Evolutionary conservation across 1,140 invertebrate species (phyloP).

Genomic region (Rhyacophila brunnea): DNA sequence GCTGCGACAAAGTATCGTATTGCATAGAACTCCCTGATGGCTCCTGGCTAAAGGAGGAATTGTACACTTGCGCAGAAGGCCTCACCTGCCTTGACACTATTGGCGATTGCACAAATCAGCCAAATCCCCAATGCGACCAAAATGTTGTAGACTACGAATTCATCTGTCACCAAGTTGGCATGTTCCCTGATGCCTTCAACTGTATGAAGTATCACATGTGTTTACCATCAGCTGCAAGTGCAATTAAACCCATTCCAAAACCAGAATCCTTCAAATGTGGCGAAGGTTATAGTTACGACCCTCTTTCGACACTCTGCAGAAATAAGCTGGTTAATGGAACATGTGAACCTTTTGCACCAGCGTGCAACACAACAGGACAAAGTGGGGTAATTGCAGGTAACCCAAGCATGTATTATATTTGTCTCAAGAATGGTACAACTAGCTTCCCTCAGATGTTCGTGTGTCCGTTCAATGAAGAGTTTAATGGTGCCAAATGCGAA

Average conservation of each 20-base stretch:
- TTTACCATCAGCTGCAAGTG: constrained; percentile 27
- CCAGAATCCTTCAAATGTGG: constrained; percentile 1
- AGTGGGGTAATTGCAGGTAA: background rate
- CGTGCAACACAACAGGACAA: constrained; percentile 1
- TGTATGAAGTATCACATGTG: constrained; percentile 49
- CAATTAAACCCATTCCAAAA: background rate
- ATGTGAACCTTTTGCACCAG: background rate
- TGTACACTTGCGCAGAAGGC: constrained; percentile 2
- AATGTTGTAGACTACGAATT: constrained; percentile 11
- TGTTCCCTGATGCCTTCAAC: constrained; percentile 47
- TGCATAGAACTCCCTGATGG: constrained; percentile 9
- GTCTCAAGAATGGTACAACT: background rate
- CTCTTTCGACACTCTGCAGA: constrained; percentile 5
- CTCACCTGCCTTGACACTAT: constrained; percentile 4
- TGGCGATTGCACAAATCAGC: constrained; percentile 4
- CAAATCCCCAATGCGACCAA: constrained; percentile 12
- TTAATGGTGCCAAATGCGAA: background rate
- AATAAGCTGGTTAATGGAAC: background rate
- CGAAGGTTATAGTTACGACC: constrained; percentile 11
- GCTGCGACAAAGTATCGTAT: constrained; percentile 6
- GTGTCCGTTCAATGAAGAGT: constrained; percentile 5
- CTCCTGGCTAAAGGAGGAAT: background rate
- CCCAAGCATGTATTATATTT: constrained; percentile 18
- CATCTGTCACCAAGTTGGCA: constrained; percentile 34
- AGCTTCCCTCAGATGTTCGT: constrained; percentile 15